Base-by-base conservation (phyloP, 2,888 invertebrate species). In the Idaea straminata region DNA sequence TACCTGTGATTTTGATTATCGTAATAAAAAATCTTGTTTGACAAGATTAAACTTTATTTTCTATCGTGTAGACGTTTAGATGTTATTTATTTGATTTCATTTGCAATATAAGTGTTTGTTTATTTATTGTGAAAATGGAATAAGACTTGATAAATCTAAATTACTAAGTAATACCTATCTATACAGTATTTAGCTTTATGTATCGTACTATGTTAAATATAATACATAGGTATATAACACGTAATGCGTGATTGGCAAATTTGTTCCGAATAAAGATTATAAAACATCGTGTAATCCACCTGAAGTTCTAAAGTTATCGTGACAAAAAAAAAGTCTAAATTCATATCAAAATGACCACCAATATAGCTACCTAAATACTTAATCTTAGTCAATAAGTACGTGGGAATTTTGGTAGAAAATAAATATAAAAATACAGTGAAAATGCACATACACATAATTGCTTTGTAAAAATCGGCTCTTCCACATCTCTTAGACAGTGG, bases 1-100 rank as follows among this genome's bases (percentile, higher is more conserved):
- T 88, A 90, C 87, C 89, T 91, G 91, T 91, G 91, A 91, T 92
- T 91, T 86, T 74, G 62, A 74, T 70, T 85, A 83, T 83, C 82
- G 79, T 87, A 82, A 83, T 83, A 82, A 72, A 82, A 74, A 77
- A 78, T 89, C 91, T 92, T 92, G 91, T 92, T 80, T 87, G 82
- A 92, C 91, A 92, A 91, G 91, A 86, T 25, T 75, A 70, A 69
- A 77, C 67, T 69, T 73, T 69, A 75, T 75, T 73, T 80, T 75
- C 77, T 73, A 72, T 74, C 75, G 75, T 25, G 25, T 81, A 81
- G 78, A 83, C 78, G 13, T 59, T 75, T 79, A 77, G 71, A 70
- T 72, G 72, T 75, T 78, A 73, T 71, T 71, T 76, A 64, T 66
- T 71, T 74, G 74, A 74, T 35, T 67, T 73, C 73, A 67, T 74